Conservation (phyloP, 2,113 vertebrate genomes). For the Mustela nigripes region DNA sequence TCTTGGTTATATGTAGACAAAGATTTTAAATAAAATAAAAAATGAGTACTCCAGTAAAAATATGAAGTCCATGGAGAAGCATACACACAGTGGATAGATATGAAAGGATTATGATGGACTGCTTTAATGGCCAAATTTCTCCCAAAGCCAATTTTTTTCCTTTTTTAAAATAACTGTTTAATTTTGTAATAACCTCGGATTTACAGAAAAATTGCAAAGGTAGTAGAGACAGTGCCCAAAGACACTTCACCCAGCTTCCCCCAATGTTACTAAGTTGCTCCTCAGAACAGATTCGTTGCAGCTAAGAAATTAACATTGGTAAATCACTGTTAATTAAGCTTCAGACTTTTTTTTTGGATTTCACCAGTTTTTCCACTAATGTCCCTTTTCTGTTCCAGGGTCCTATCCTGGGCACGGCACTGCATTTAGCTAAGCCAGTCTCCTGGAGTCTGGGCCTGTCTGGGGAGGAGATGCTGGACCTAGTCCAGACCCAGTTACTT, state of each 20-base stretch:
- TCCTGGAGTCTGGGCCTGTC: neutral
- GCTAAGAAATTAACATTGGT: neutral
- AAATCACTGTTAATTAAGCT: neutral
- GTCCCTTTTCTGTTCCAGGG: neutral
- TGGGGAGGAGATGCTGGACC: neutral
- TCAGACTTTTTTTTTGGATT: neutral
- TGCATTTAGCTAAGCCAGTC: neutral
- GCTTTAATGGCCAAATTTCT: neutral
- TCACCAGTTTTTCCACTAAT: neutral
- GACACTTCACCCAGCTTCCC: neutral
- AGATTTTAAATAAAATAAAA: neutral
- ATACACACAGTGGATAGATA: fast-evolving
- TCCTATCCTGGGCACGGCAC: fast-evolving
- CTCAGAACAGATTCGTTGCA: neutral
- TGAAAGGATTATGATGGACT: neutral
- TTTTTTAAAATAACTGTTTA: too few relatives aligned
- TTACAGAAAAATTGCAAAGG: neutral
- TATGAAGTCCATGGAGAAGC: neutral
- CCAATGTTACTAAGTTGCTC: too few relatives aligned
- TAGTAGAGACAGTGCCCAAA: neutral
- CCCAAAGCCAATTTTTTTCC: neutral
- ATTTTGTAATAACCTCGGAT: neutral
- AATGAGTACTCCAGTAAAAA: neutral
- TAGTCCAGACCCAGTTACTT: neutral
- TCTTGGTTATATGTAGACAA: neutral